phyloP scores from a whole-genome alignment of 1,140 invertebrate genomes.

The Saxidomus purpurata region DNA sequence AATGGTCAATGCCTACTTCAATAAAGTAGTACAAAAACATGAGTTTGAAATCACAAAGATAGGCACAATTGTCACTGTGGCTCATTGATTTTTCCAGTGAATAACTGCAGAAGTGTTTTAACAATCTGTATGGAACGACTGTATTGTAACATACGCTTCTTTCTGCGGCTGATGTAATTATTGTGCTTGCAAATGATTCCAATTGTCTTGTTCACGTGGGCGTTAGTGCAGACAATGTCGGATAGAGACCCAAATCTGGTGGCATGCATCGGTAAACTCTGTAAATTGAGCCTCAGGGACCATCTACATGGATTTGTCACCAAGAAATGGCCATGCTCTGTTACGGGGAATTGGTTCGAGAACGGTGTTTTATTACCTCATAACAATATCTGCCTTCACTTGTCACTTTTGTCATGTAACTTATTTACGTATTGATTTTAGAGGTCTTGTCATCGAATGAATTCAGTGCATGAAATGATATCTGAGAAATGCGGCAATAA shows the following conservation, averaged over 20 bases:
- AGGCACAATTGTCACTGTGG: neutral
- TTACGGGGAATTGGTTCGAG: neutral
- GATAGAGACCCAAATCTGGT: neutral
- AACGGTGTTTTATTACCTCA: neutral
- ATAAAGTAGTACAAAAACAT: conserved; percentile 6
- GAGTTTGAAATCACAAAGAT: neutral
- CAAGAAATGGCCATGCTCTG: neutral
- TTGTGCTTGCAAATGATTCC: conserved; percentile 1
- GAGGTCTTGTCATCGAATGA: conserved; percentile 11
- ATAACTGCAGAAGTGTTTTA: conserved; percentile 23
- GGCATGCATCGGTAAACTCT: neutral
- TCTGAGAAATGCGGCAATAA: conserved; percentile 27
- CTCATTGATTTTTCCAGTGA: conserved; percentile 28
- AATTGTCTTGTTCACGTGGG: neutral
- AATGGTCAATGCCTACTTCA: neutral
- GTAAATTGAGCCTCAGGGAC: neutral
- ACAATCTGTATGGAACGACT: neutral
- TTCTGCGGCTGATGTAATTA: conserved; percentile 19
- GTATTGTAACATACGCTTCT: neutral
- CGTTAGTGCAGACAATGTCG: neutral
- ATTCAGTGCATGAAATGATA: conserved; percentile 45
- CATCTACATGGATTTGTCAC: neutral
- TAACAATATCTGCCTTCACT: neutral
- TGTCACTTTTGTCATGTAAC: conserved; percentile 25
- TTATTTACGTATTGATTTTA: conserved; percentile 39